Conservation (phyloP, 1,140 invertebrate genomes). For the Akabosia matsudoensis region DNA sequence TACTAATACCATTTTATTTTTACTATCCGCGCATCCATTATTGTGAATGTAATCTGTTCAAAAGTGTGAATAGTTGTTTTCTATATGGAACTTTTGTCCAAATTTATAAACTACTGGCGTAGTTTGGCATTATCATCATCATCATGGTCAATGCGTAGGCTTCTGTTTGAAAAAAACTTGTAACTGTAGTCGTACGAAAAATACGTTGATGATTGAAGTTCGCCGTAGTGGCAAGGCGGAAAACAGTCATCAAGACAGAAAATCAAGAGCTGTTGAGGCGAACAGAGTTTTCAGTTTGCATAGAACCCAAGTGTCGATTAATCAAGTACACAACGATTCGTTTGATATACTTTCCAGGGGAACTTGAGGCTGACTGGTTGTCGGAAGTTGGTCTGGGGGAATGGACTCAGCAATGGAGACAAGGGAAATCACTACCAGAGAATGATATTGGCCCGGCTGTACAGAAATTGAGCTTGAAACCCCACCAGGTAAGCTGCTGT, state of each 20-base stretch:
- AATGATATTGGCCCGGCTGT: constrained; percentile 59
- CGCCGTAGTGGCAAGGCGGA: neutral
- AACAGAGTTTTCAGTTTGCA: too few relatives aligned
- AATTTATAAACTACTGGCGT: neutral
- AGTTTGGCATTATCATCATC: neutral
- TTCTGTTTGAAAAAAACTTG: too few relatives aligned
- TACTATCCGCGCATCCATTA: neutral
- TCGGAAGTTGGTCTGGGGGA: constrained; percentile 59
- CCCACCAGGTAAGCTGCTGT: constrained; percentile 37
- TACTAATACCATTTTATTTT: neutral
- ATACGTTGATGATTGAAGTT: neutral
- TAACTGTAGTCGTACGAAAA: too few relatives aligned
- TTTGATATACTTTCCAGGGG: constrained; percentile 49
- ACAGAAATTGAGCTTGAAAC: constrained; percentile 59
- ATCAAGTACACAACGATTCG: neutral
- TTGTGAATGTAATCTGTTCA: too few relatives aligned
- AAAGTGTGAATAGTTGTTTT: too few relatives aligned
- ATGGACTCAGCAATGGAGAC: constrained; percentile 59
- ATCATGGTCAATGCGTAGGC: neutral
- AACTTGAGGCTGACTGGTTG: constrained; percentile 61
- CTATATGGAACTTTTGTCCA: neutral
- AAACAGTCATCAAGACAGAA: neutral
- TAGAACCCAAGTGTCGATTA: neutral
- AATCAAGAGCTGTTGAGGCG: too few relatives aligned
- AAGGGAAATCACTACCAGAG: constrained; percentile 60